Base-by-base conservation (phyloP, 2,797 vertebrate genomes). In the Coreius guichenoti region DNA sequence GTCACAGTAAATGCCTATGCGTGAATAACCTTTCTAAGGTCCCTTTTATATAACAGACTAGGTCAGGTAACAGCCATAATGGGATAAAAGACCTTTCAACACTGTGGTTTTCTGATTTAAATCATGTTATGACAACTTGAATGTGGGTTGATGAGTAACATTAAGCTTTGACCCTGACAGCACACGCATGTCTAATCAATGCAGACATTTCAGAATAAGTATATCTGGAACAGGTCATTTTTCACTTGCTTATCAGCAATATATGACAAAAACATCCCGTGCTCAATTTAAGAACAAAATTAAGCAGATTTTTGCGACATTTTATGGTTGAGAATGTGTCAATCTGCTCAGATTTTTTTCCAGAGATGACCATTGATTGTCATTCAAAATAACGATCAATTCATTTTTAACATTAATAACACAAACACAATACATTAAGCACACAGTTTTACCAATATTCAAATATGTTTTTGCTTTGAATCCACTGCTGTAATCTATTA, bases 1-100 rank as follows among this genome's bases (percentile, higher is more conserved):
- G 75, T 76, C 51, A 67, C n/a, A 79, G 26, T 9, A 54, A 87
- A 87, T 68, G 26, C 61, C 83, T 75, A 69, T 68, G 73, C 76
- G 80, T 68, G 21, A 80, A 70, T 36, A 78, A 51, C 69, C 49
- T 54, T 74, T 85, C 11, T n/a, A 29, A 81, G 54, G 9, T 13
- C 51, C 6, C 8, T 36, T 83, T 82, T 51, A n/a, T 51, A 54
- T 31, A 73, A 49, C 43, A 74, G 68, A 56, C 56, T 81, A 23
- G n/a, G 19, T 5, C 84, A 76, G 81, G 63, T 86, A 76, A 79
- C 43, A 39, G 7, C 3, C 36, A 23, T 19, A 70, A 67, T 8
- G 26, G 26, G 5, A 49, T 49, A 23, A 58, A 67, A 33, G n/a
- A 31, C 51, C 51, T 79, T 23, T 78, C 26, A 78, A 74, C 67